Evolutionary conservation across 2,888 invertebrate species (phyloP), one percentile per base, ranked within the genome.

Genomic region (Temnothorax ravouxi): DNA sequence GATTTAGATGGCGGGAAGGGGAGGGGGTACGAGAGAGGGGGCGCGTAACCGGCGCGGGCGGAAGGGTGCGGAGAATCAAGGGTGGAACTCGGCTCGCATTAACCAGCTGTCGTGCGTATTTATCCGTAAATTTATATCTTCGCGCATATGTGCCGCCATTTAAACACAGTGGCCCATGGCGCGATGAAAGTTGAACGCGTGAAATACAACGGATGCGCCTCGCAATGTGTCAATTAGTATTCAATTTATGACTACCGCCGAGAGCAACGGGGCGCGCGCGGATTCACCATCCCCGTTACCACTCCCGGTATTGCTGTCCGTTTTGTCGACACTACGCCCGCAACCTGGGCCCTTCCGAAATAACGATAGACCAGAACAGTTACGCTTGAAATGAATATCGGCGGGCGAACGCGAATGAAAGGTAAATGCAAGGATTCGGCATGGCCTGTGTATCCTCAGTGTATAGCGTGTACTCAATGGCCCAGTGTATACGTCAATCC

Each of bases 81-180:
- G 84, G 84, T 69, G 84, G 85, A 82, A 82, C 61, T 82, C 76
- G 83, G 85, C 87, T 88, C 90, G 90, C 90, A 92, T 92, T 92
- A 93, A 92, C 91, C 89, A 90, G 88, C 91, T 92, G 91, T 89
- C 91, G 90, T 88, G 90, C 92, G 91, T 93, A 94, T 93, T 93
- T 92, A 94, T 93, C 92, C 91, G 88, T 82, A 89, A 93, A 93
- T 93, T 93, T 93, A 93, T 93, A 92, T 90, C 90, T 86, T 87
- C 83, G 90, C 93, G 91, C 92, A 92, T 91, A 93, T 92, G 92
- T 89, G 91, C 89, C 87, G 85, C 80, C 85, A 87, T 92, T 92
- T 91, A 90, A 92, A 92, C 91, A 88, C 88, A 84, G 80, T 84
- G 84, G 87, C 59, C 74, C 74, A n/a, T n/a, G 52, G 79, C 66